These are phyloP conservation scores for Pholis gunnellus DNA, from an alignment of 2,113 vertebrate species.

Conservation along the genomic window DNA sequence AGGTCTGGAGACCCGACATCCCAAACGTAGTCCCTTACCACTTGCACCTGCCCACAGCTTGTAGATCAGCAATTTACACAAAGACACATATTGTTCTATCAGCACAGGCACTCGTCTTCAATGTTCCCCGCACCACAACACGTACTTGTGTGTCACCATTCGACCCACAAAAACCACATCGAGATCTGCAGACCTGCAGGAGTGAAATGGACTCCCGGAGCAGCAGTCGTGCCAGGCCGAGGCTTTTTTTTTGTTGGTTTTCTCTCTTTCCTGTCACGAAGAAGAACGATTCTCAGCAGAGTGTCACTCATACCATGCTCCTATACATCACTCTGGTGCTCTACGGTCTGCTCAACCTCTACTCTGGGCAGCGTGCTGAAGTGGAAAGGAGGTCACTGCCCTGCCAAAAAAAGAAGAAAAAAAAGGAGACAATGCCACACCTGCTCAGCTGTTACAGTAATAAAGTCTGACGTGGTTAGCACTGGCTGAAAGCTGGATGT, in stretches of 20 bases:
- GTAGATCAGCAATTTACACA: constrained; percentile 56
- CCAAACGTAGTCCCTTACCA: constrained; percentile 15
- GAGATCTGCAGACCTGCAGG: constrained; percentile 21
- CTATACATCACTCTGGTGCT: constrained; percentile 58
- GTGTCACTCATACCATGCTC: constrained; percentile 23
- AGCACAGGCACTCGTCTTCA: constrained; percentile 54
- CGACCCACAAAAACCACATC: background rate
- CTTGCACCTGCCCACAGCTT: constrained; percentile 58
- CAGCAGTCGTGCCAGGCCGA: constrained; percentile 29
- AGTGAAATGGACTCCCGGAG: constrained; percentile 29
- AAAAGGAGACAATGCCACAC: constrained; percentile 13
- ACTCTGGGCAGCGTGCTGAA: constrained; percentile 27
- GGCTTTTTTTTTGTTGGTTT: constrained; percentile 12
- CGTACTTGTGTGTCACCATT: constrained; percentile 37
- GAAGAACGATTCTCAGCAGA: constrained; percentile 39
- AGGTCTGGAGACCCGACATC: constrained; percentile 28
- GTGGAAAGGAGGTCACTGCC: constrained; percentile 21
- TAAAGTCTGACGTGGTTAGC: constrained; percentile 34
- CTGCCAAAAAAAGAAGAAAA: constrained; percentile 29
- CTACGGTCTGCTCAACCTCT: constrained; percentile 36
- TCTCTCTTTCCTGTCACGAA: constrained; percentile 12
- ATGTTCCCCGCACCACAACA: constrained; percentile 38
- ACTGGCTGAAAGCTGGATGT: background rate
- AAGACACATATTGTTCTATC: constrained; percentile 26
- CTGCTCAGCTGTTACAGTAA: constrained; percentile 5